Evolutionary conservation across 2,888 invertebrate genomes (phyloP), one percentile per base, ranked within the genome.

Genomic region (Blastobasis adustella): DNA sequence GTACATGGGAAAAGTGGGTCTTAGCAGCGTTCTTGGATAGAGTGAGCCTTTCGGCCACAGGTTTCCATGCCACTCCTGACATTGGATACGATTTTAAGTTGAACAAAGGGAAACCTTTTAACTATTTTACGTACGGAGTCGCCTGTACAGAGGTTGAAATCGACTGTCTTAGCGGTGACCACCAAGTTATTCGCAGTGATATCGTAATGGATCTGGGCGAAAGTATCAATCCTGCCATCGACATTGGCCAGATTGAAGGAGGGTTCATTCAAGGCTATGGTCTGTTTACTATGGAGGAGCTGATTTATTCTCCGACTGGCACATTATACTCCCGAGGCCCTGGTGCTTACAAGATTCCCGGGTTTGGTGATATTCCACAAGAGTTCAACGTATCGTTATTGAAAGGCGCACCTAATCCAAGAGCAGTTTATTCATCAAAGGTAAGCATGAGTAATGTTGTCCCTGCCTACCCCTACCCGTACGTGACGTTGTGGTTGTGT

Each of bases 131-230:
- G 0, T 96, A 91, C 71, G 98, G 98, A 0, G 95, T 92, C 0
- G 96, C 95, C 5, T 94, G 94, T 61, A 92, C 95, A 0, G 95
- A 96, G 75, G 97, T 98, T 1, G 97, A 98, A 90, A 93, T 98
- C 37, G 98, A 98, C 79, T 97, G 97, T 63, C 89, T 98, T 1
- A 98, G 97, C 37, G 98, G 98, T 6, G 98, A 98, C 71, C 97
- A 98, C 79, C 93, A 94, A 85, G 93, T 98, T 1, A 78, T 96
- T 41, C 90, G 94, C 67, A 94, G 96, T 0, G 97, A 98, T 68
- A 98, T 98, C 62, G 97, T 98, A 0, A 98, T 98, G 98, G 98
- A 98, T 84, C 90, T 98, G 61, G 98, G 98, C 0, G 93, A 95
- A 62, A 98, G 98, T 79, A 83, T 98, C 51, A 98, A 98, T 82